Percentiles rank a stretch among this genome's conserved stretches.
These are phyloP conservation scores for Drosophila recens DNA, from an alignment of 2,888 invertebrate genomes.

Conservation along the genomic window DNA sequence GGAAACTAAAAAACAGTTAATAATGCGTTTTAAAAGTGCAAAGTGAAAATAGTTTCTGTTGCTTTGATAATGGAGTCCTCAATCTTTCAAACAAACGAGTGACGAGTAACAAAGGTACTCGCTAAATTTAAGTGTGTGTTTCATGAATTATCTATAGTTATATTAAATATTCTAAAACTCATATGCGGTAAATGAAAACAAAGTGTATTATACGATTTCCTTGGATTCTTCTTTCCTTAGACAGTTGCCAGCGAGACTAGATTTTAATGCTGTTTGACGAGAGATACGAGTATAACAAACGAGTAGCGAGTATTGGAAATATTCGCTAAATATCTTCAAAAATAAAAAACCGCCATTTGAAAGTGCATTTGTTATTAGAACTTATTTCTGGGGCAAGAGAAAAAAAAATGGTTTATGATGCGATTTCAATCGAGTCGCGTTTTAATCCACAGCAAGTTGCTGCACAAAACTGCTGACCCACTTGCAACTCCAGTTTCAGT, in stretches of 20 bases:
- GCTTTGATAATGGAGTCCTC: too few species aligned
- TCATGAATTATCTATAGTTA: too few species aligned
- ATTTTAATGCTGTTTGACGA: too few species aligned
- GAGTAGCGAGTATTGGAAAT: too few species aligned
- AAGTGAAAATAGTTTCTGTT: neutral
- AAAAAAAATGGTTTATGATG: neutral
- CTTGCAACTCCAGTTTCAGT: slow-evolving; percentile 27
- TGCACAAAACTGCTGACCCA: slow-evolving; percentile 46
- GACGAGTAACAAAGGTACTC: too few species aligned
- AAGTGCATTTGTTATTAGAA: neutral
- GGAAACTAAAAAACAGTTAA: too few species aligned
- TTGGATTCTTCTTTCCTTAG: neutral
- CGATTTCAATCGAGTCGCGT: neutral
- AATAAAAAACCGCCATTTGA: neutral
- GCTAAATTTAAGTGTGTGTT: too few species aligned
- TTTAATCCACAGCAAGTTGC: neutral
- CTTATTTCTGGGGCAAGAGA: neutral
- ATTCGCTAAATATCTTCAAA: neutral
- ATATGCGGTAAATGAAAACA: too few species aligned
- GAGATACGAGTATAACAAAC: too few species aligned
- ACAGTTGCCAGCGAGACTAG: slow-evolving; percentile 19
- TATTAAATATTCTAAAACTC: too few species aligned
- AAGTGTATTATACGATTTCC: neutral
- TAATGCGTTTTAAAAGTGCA: too few species aligned
- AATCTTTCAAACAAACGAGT: too few species aligned